Percentiles rank a stretch among this genome's conserved stretches.
phyloP scores from a whole-genome alignment of 2,113 vertebrate species.

The Anoura caudifer region DNA sequence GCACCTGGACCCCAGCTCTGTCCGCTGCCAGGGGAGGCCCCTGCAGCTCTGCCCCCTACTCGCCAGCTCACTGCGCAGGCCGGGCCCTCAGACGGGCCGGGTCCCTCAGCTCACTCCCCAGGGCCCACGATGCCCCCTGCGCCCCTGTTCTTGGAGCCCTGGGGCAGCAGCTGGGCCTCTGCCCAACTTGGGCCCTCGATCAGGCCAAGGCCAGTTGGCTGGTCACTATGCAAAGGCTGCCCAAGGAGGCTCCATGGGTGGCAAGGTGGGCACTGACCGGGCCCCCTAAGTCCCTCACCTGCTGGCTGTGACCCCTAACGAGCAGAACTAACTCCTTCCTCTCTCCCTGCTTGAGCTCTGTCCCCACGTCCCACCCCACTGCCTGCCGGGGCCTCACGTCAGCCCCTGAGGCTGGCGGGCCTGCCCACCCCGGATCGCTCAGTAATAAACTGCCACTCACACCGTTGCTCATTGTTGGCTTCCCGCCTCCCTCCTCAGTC shows the following conservation, averaged over 20 bases:
- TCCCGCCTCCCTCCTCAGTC: neutral
- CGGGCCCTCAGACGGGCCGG: neutral
- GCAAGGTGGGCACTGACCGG: constrained; percentile 17
- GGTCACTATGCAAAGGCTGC: constrained; percentile 73
- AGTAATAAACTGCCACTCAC: constrained; percentile 62
- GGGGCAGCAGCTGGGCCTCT: constrained; percentile 21
- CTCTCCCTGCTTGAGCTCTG: constrained; percentile 60
- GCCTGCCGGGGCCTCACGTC: neutral
- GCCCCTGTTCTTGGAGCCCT: neutral
- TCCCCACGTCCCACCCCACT: neutral
- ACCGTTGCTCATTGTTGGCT: neutral
- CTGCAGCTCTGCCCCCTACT: neutral
- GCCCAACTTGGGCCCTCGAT: neutral
- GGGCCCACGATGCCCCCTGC: constrained; percentile 10
- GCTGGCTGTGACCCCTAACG: constrained; percentile 37
- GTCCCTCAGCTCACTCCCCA: neutral
- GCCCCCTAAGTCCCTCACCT: constrained; percentile 7
- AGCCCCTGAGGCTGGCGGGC: neutral
- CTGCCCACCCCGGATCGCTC: neutral
- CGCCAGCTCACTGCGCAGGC: neutral
- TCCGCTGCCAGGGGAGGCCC: neutral
- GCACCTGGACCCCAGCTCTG: neutral
- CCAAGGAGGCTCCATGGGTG: neutral
- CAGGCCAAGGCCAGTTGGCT: constrained; percentile 17
- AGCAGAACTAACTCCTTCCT: constrained; percentile 35